phyloP scores from a whole-genome alignment of 2,888 invertebrate genomes.

The Altica lythri region DNA sequence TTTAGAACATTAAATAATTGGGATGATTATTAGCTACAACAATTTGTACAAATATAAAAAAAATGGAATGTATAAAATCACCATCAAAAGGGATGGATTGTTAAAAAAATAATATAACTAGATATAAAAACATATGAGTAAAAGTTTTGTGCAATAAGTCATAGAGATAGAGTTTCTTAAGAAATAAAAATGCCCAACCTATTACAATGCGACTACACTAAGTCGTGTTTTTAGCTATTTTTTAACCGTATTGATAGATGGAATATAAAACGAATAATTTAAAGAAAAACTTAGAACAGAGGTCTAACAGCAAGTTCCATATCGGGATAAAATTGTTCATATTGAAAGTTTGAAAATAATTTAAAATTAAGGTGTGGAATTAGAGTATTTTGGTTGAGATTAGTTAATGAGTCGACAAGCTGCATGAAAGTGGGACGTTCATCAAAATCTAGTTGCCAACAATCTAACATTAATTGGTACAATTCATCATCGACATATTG shows the following conservation, averaged over 20 bases:
- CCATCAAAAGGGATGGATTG: slow-evolving; percentile 16
- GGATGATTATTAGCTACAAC: neutral
- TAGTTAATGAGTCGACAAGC: slow-evolving; percentile 52
- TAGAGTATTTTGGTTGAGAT: slow-evolving; percentile 43
- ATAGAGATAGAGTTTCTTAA: too few species aligned
- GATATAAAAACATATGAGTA: slow-evolving; percentile 4
- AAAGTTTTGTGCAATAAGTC: too few species aligned
- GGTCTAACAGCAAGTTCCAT: slow-evolving; percentile 52
- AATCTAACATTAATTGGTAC: slow-evolving; percentile 80
- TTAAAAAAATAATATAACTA: slow-evolving; percentile 3
- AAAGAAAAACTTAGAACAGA: slow-evolving; percentile 40
- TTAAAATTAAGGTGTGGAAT: slow-evolving; percentile 49
- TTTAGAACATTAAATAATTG: neutral
- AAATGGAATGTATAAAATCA: slow-evolving; percentile 8
- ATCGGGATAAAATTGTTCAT: slow-evolving; percentile 54
- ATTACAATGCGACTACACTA: too few species aligned
- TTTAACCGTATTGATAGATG: too few species aligned
- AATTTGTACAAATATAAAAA: slow-evolving; percentile 18
- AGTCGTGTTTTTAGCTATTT: too few species aligned
- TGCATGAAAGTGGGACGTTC: slow-evolving; percentile 76
- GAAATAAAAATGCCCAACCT: too few species aligned
- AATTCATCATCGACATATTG: slow-evolving; percentile 76
- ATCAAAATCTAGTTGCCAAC: slow-evolving; percentile 82
- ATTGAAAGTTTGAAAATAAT: slow-evolving; percentile 51
- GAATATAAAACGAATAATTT: neutral